phyloP scores from a whole-genome alignment of 2,797 vertebrate species.

The Xenentodon cancila region DNA sequence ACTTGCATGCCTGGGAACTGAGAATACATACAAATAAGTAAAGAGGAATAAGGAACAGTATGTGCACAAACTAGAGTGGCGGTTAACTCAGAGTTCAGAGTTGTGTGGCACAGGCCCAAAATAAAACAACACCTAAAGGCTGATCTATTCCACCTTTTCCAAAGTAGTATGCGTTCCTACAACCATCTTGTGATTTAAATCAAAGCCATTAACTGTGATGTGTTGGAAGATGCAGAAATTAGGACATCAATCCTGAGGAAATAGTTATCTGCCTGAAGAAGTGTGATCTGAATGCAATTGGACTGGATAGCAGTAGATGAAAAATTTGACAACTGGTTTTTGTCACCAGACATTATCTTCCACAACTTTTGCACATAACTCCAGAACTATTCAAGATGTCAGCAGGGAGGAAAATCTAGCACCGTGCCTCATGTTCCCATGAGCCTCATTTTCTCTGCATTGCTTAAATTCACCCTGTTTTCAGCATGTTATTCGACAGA shows the following conservation, averaged over 20 bases:
- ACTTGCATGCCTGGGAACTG: background rate
- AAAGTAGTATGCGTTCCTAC: constrained; percentile 64
- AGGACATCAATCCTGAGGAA: constrained; percentile 76
- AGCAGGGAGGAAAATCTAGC: constrained; percentile 55
- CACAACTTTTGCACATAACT: constrained; percentile 69
- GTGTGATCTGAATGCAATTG: constrained; percentile 74
- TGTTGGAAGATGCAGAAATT: constrained; percentile 73
- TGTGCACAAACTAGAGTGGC: constrained; percentile 59
- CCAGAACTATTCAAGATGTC: constrained; percentile 63
- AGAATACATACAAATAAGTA: constrained; percentile 4
- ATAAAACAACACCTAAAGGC: constrained; percentile 67
- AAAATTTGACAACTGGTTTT: constrained; percentile 68
- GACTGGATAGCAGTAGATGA: constrained; percentile 52
- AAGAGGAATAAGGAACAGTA: constrained; percentile 16
- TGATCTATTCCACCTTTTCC: constrained; percentile 73
- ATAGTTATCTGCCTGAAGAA: constrained; percentile 68
- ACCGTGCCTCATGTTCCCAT: constrained; percentile 42
- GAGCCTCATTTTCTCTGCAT: constrained; percentile 61
- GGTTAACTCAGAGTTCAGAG: constrained; percentile 34
- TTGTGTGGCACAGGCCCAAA: constrained; percentile 47
- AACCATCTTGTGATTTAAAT: constrained; percentile 77
- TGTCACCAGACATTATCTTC: constrained; percentile 68
- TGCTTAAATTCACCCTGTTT: constrained; percentile 56
- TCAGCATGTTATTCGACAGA: constrained; percentile 35
- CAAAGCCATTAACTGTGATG: constrained; percentile 76